Base-by-base conservation (phyloP, 1,140 invertebrate genomes). In the Bombus huntii region DNA sequence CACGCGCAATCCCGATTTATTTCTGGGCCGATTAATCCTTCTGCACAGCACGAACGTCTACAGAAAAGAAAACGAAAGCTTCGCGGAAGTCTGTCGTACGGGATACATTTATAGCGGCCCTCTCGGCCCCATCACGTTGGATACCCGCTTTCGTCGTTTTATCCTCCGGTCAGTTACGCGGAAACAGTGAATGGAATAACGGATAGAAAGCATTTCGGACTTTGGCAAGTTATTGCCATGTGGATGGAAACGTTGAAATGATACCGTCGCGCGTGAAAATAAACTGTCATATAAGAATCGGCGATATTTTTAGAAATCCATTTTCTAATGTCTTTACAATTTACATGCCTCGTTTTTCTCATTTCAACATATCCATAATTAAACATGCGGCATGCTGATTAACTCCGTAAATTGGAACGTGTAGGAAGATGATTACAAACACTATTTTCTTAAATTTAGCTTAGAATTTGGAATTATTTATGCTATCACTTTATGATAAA, bases 21-120 rank as follows among this genome's bases (percentile, higher is more conserved):
- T 85, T 75, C 71, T 57, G 84, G 84, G 42, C 44, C 84, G 84
- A 85, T 85, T 85, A 85, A 85, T 85, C 84, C 84, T 81, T 85
- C 84, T 70, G 53, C 79, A 59, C 57, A n/a, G 28, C 34, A 34
- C 39, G 70, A 59, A 37, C 68, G 37, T 62, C 37, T 68, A 81
- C 34, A 74, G 79, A 39, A 81, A 80, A 81, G 71, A 85, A 85
- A 80, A 81, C 78, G 79, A 85, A 85, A 85, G 44, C 79, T 68
- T 85, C 71, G 42, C 78, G 84, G 84, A 85, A 85, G 84, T 74
- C 84, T 74, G 39, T 81, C 79, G 62, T 75, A 70, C 59, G 34
- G 22, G 78, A 42, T 73, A 74, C 84, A 85, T 85, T 85, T 85
- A 81, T 85, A 85, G 79, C 78, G 71, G 71, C 42, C 72, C 65